Evolutionary conservation across 2,113 vertebrate genomes (phyloP).

Genomic region (Syngnathus scovelli): DNA sequence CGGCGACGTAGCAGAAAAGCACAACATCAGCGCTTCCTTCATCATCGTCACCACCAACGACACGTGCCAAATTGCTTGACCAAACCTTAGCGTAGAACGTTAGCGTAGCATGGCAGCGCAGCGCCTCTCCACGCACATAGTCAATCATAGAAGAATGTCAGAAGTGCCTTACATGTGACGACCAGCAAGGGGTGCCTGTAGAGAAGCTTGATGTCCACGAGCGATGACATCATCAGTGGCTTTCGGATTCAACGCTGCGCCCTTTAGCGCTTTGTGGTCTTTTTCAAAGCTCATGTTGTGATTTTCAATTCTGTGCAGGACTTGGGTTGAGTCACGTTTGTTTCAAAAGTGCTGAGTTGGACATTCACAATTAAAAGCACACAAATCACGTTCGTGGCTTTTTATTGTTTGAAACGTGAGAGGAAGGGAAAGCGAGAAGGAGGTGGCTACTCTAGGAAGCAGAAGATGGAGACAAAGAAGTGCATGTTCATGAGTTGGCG

Average conservation of each 20-base stretch:
- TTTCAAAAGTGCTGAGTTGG: background rate
- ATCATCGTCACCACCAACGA: background rate
- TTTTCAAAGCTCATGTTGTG: background rate
- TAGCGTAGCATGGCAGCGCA: background rate
- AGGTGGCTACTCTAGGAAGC: background rate
- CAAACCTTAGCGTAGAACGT: background rate
- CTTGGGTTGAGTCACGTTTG: background rate
- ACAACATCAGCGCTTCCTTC: background rate
- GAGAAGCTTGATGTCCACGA: background rate
- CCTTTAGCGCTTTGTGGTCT: background rate
- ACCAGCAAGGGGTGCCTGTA: background rate
- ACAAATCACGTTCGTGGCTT: background rate
- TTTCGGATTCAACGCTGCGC: background rate
- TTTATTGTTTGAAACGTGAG: background rate
- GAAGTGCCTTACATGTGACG: slow-evolving; percentile 3
- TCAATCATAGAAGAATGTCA: background rate
- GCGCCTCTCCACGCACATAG: too few species aligned
- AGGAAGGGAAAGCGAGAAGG: background rate
- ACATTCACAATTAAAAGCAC: slow-evolving; percentile 55
- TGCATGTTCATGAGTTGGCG: background rate
- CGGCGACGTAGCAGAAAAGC: background rate
- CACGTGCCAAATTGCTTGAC: background rate
- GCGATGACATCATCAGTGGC: background rate
- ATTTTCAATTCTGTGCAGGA: too few species aligned
- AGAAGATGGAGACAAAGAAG: background rate